Percentiles rank a stretch among this genome's conserved stretches.
Conservation (phyloP, 2,113 vertebrate species). For the Callithrix jacchus region DNA sequence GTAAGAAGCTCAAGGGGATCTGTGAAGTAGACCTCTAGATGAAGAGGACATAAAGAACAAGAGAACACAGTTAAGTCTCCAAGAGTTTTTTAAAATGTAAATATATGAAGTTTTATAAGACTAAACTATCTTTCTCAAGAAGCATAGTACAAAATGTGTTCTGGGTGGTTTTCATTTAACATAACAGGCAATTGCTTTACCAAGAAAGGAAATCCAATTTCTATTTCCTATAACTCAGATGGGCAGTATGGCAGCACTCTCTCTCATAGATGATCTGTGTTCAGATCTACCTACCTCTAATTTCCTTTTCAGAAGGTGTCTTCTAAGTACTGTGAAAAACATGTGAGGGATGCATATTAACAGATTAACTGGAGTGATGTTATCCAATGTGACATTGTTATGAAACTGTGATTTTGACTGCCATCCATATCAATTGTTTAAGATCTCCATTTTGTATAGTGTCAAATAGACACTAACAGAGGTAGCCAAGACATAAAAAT, state of each 20-base stretch:
- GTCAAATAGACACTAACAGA: neutral
- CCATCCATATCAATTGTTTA: neutral
- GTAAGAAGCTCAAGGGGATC: neutral
- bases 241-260: neutral
- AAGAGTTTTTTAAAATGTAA: neutral
- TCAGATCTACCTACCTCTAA: neutral
- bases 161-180: neutral
- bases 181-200: neutral
- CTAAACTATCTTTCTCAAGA: neutral
- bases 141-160: neutral
- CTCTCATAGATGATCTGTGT: neutral
- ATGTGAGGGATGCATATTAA: neutral
- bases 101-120: neutral
- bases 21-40: neutral
- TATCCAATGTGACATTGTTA: neutral
- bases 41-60: neutral
- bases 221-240: neutral
- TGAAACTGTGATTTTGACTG: neutral
- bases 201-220: neutral
- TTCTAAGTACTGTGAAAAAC: neutral
- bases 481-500: neutral
- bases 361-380: neutral
- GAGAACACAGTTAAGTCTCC: neutral
- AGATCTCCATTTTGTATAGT: neutral
- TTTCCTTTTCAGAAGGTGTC: neutral